Evolutionary conservation across 2,888 invertebrate species (phyloP), one percentile per base, ranked within the genome.

Genomic region (Epinotia brunnichana): DNA sequence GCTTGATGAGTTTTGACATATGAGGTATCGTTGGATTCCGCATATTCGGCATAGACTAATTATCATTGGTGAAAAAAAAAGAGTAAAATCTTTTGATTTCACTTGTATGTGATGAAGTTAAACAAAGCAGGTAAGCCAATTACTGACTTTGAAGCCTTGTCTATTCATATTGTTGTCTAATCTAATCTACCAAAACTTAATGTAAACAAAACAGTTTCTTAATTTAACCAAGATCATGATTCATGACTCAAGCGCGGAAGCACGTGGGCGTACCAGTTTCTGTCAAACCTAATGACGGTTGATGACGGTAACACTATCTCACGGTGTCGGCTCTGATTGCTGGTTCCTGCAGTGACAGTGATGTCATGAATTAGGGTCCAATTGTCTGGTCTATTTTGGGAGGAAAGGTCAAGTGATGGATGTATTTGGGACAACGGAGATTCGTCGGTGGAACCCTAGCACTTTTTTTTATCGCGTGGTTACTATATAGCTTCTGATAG

Each of bases 201-300:
- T 51, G 13, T 29, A 59, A 64, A 51, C 51, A 57, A 48, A 67
- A 21, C 19, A 39, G n/a, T 56, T 10, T 53, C n/a, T 24, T 68
- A 62, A 72, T 56, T 60, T 60, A 35, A 35, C 48, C n/a, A 54
- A 66, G 44, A 67, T n/a, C n/a, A n/a, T n/a, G n/a, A n/a, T n/a
- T 29, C 48, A 57, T 71, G 67, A 72, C 67, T 72, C 53, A 62
- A 39, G 29, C 59, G 29, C 48, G 72, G 71, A 71, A 54, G 53
- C 44, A 9, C 67, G 67, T 72, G 68, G 72, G 72, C 39, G 67
- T 53, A 61, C 66, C 48, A 35, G 72, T 70, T 60, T 70, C 59
- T 59, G 51, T 60, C 48, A 53, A 53, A 53, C 10, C 15, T 41
- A 60, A 60, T 19, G 60, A 60, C 39, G 19, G 59, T 17, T 59